A percentile compares a stretch with the other conserved stretches of the same genome.
phyloP scores from a whole-genome alignment of 2,113 vertebrate species.

The Ctenodactylus gundi region DNA sequence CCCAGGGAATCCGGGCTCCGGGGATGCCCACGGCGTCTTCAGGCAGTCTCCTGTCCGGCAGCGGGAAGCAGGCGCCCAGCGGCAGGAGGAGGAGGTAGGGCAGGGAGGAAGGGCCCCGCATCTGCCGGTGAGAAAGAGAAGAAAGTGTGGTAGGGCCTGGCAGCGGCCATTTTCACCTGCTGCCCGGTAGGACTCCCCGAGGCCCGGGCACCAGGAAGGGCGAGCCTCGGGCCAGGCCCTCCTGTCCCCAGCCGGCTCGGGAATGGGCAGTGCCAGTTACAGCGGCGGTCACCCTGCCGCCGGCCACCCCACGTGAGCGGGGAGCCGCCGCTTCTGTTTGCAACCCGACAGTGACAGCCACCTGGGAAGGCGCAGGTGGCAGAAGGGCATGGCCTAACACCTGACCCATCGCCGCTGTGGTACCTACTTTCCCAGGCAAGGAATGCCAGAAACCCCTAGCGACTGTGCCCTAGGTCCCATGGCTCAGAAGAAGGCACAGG shows the following conservation, averaged over 20 bases:
- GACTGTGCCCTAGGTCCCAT: too few relatives aligned
- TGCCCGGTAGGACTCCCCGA: fast-evolving
- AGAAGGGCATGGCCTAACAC: too few relatives aligned
- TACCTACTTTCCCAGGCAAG: background rate
- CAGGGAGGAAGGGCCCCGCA: constrained; percentile 69
- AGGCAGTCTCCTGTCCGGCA: background rate
- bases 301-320: too few relatives aligned
- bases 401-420: background rate
- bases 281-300: background rate
- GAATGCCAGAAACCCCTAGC: background rate
- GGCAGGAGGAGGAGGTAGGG: constrained; percentile 80
- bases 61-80: constrained; percentile 75
- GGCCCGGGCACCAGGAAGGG: background rate
- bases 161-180: fast-evolving
- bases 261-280: background rate
- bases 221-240: background rate
- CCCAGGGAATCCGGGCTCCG: background rate
- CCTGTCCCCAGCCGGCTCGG: background rate
- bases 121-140: constrained; percentile 73
- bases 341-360: fast-evolving
- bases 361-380: background rate
- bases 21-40: fast-evolving
- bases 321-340: background rate
- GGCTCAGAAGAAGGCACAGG: fast-evolving
- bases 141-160: background rate